phyloP scores from a whole-genome alignment of 2,888 invertebrate species.

The Neelides folsomi region DNA sequence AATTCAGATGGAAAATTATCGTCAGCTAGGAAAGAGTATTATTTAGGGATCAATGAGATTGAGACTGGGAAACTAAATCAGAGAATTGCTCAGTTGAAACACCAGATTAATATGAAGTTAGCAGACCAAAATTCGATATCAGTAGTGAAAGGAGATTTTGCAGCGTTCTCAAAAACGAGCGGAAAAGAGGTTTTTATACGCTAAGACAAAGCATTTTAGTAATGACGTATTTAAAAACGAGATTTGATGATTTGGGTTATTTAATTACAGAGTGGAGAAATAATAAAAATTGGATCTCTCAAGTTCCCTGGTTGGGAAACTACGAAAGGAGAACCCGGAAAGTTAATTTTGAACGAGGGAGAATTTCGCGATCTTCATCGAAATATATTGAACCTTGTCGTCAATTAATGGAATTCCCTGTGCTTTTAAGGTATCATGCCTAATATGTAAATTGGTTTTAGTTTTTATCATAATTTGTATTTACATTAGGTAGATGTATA shows the following conservation, averaged over 20 bases:
- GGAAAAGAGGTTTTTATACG: slow-evolving; percentile 1
- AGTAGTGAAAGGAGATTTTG: slow-evolving; percentile 27
- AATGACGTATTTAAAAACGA: background rate
- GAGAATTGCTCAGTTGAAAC: slow-evolving; percentile 28
- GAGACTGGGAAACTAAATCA: slow-evolving; percentile 21
- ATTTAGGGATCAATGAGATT: slow-evolving; percentile 19
- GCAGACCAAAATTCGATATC: slow-evolving; percentile 17
- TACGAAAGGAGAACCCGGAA: slow-evolving; percentile 10
- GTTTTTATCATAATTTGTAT: too few relatives aligned
- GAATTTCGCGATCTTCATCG: background rate
- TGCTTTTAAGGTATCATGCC: too few relatives aligned
- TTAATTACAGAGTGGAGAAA: slow-evolving; percentile 19
- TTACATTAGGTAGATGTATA: too few relatives aligned
- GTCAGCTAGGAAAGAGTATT: slow-evolving; percentile 25
- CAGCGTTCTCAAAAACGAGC: slow-evolving; percentile 18
- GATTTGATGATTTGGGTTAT: background rate
- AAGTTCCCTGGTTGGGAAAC: slow-evolving; percentile 32
- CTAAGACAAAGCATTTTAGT: background rate
- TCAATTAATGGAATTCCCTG: slow-evolving; percentile 9
- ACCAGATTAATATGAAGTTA: slow-evolving; percentile 18
- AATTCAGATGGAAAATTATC: slow-evolving; percentile 15
- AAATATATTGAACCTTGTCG: background rate
- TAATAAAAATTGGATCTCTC: slow-evolving; percentile 22
- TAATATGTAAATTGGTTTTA: too few relatives aligned
- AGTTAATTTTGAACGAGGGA: background rate